phyloP scores from a whole-genome alignment of 2,113 vertebrate species.

The Heterocephalus glaber region DNA sequence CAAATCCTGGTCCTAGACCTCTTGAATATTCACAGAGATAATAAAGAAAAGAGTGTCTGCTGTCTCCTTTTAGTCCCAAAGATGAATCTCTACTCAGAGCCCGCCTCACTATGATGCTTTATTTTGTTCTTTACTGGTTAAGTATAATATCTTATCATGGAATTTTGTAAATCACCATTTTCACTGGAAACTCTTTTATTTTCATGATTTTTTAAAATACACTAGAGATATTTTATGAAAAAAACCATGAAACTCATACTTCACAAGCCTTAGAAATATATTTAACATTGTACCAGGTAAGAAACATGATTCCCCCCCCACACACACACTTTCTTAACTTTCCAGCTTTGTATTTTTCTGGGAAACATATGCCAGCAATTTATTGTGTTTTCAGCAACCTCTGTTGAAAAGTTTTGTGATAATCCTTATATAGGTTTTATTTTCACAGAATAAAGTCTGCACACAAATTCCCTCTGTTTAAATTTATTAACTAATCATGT shows the following conservation, averaged over 20 bases:
- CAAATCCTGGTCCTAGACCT: background rate
- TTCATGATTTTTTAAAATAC: background rate
- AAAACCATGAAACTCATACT: background rate
- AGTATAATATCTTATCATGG: background rate
- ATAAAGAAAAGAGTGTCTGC: background rate
- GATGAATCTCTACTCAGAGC: background rate
- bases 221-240: background rate
- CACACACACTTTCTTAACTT: background rate
- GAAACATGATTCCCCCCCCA: background rate
- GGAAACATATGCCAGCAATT: background rate
- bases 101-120: background rate
- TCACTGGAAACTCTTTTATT: background rate
- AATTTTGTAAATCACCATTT: background rate
- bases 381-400: background rate
- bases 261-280: background rate
- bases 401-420: background rate
- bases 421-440: background rate
- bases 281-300: background rate
- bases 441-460: background rate
- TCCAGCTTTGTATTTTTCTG: background rate
- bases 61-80: background rate
- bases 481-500: background rate
- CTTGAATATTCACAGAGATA: background rate
- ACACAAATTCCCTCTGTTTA: background rate
- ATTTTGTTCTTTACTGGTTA: background rate